Evolutionary conservation across 1,140 invertebrate species (phyloP).

Genomic region (Aphis craccivora): DNA sequence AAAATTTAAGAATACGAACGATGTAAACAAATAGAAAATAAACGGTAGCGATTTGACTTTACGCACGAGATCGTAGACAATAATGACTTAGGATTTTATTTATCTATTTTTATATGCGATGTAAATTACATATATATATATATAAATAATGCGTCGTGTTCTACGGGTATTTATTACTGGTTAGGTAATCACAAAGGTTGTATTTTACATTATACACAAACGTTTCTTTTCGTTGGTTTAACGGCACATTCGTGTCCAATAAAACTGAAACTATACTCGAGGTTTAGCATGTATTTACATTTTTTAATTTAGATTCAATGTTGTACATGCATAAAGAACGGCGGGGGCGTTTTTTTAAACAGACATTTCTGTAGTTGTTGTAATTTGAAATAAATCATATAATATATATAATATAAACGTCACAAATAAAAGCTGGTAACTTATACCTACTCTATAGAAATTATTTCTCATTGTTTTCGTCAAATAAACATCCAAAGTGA

Average conservation of each 20-base stretch:
- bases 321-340: not conserved
- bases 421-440: not conserved
- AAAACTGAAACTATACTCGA: constrained; percentile 8
- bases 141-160: not conserved
- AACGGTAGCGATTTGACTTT: not conserved
- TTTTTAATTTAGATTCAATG: constrained; percentile 18
- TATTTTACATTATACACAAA: constrained; percentile 9
- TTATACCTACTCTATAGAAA: not conserved
- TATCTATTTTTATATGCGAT: not conserved
- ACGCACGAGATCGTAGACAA: not conserved
- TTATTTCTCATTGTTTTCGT: not conserved
- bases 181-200: not conserved
- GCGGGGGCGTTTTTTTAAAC: not conserved
- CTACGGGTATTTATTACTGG: not conserved
- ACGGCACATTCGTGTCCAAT: constrained; percentile 10
- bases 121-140: not conserved
- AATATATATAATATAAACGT: not conserved
- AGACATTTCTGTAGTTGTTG: not conserved
- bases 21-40: not conserved
- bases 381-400: not conserved
- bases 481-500: not conserved
- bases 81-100: not conserved
- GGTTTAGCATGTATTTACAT: not conserved
- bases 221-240: not conserved
- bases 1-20: not conserved